Evolutionary conservation across 2,797 vertebrate genomes (phyloP).

Genomic region (Phoeniculus purpureus): DNA sequence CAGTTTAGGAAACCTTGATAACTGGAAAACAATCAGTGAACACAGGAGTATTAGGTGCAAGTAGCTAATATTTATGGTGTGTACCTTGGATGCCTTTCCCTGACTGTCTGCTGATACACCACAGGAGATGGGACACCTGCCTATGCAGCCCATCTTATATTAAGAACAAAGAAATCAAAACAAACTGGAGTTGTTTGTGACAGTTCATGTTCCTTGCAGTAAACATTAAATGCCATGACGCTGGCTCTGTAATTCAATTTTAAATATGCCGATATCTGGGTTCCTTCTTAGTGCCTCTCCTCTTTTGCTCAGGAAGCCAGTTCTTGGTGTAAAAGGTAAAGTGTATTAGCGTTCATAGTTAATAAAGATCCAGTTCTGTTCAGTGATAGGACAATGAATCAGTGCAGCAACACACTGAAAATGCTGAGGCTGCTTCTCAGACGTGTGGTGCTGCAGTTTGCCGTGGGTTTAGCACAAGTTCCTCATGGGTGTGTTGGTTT

Average conservation of each 20-base stretch:
- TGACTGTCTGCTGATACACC: background rate
- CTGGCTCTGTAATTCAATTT: background rate
- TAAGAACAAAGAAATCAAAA: background rate
- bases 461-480: background rate
- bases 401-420: background rate
- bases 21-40: background rate
- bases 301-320: background rate
- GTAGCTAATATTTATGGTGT: background rate
- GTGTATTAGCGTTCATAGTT: background rate
- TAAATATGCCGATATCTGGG: background rate
- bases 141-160: background rate
- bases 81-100: background rate
- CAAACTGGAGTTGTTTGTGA: background rate
- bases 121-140: background rate
- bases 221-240: background rate
- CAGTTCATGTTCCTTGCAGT: background rate
- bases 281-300: background rate
- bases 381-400: slow-evolving; percentile 24
- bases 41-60: background rate
- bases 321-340: background rate
- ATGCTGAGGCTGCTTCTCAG: background rate
- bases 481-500: background rate
- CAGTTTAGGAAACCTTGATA: background rate
- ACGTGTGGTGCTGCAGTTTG: background rate
- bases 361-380: background rate